Evolutionary conservation across 1,140 invertebrate genomes (phyloP).

Genomic region (Meloidogyne chitwoodi): DNA sequence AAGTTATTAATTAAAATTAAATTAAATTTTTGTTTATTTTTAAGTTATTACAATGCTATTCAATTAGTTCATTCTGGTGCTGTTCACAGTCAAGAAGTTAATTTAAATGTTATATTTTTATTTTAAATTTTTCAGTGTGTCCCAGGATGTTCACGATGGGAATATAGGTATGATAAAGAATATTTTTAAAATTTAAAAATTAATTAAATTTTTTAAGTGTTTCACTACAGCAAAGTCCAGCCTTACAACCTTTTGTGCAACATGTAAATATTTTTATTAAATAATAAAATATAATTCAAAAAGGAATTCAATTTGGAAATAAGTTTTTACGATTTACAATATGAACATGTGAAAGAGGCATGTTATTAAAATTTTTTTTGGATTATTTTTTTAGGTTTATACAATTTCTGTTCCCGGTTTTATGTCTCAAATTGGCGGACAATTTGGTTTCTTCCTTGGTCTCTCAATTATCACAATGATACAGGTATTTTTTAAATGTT

Average conservation of each 20-base stretch:
- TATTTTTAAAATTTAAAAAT: background rate
- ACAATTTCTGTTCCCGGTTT: constrained; percentile 53
- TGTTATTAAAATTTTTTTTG: background rate
- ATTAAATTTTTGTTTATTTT: background rate
- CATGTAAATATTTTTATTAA: constrained; percentile 13
- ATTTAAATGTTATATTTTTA: background rate
- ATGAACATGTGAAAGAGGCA: constrained; percentile 55
- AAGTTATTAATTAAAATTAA: background rate
- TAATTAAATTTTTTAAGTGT: constrained; percentile 22
- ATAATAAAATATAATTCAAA: background rate
- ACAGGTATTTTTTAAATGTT: constrained; percentile 53
- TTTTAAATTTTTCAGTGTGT: constrained; percentile 39
- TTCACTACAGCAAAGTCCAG: constrained; percentile 47
- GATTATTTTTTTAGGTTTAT: background rate
- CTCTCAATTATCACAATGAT: constrained; percentile 57
- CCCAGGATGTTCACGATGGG: constrained; percentile 54
- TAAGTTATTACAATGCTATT: constrained; percentile 47
- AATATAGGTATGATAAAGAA: constrained; percentile 38
- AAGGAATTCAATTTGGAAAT: constrained; percentile 21
- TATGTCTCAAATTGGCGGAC: constrained; percentile 55
- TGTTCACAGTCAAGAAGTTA: constrained; percentile 43
- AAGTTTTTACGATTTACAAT: constrained; percentile 30
- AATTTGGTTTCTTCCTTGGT: constrained; percentile 57
- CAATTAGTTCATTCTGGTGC: constrained; percentile 52
- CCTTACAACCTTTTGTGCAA: constrained; percentile 41